Evolutionary conservation across 2,888 invertebrate genomes (phyloP), one percentile per base, ranked within the genome.

Genomic region (Agonopterix arenella): DNA sequence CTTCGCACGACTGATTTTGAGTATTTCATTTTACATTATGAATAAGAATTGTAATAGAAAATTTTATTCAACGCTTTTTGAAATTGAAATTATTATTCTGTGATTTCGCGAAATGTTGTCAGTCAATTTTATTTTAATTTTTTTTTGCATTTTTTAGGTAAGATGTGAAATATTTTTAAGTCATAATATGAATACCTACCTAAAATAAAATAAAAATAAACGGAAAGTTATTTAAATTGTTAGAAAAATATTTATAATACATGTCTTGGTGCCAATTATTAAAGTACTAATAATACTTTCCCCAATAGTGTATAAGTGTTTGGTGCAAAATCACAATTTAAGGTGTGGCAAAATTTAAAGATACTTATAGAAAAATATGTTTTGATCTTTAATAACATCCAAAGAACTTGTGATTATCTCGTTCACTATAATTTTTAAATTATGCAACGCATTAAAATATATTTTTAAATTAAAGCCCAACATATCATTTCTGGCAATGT

Each of bases 1-100:
- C 54, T 66, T 58, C 61, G 69, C 68, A 70, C 66, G 78, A 77
- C 77, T 78, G 78, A 78, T 73, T 75, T 72, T 70, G 64, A 58
- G 65, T 74, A 66, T 62, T 66, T 69, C 61, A 56, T 66, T 68
- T 61, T 62, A 56, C 1, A 13, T 13, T 13, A 13, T 13, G 28
- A 58, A 51, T 52, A 58, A 55, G 52, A 52, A 46, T 50, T 48
- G 51, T 4, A 40, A 10, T 45, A 55, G 57, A 49, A 51, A 57
- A 49, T 40, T 55, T 50, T 53, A 58, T 48, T 44, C n/a, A 49
- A 45, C 54, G 61, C 64, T 68, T 67, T 46, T 55, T 68, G 72
- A 66, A 70, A 70, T 49, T 52, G 50, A 53, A 51, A 46, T 37
- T 28, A 47, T 52, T 52, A 45, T 52, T 46, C 54, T 57, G 54